Percentiles rank a stretch among this genome's conserved stretches.
Conservation (phyloP, 1,140 invertebrate genomes). For the Diachasma alloeum region DNA sequence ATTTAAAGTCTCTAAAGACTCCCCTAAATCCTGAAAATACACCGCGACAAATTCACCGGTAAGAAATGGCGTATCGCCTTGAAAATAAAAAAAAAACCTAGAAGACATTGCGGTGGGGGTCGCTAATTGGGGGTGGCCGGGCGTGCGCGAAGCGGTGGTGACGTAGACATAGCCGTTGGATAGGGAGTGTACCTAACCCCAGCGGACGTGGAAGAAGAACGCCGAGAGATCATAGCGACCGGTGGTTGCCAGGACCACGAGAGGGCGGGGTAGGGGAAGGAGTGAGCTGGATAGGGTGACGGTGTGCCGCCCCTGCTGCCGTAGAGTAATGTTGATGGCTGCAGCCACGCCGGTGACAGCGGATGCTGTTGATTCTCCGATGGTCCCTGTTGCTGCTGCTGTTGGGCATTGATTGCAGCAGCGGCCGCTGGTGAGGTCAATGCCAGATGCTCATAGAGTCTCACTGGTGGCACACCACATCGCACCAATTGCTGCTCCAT, state of each 20-base stretch:
- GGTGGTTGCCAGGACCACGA: conserved; percentile 61
- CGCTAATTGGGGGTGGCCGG: conserved; percentile 58
- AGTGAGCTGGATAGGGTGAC: conserved; percentile 45
- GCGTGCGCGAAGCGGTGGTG: conserved; percentile 50
- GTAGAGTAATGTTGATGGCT: conserved; percentile 49
- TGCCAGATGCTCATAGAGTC: conserved; percentile 61
- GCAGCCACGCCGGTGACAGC: conserved; percentile 42
- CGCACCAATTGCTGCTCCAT: conserved; percentile 64
- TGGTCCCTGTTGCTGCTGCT: conserved; percentile 42
- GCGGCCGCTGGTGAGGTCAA: conserved; percentile 49
- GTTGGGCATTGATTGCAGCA: conserved; percentile 39
- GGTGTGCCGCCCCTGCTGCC: conserved; percentile 47
- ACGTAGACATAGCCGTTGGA: conserved; percentile 49
- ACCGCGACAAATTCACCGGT: background rate
- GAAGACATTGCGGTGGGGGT: background rate
- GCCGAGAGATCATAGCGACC: conserved; percentile 55
- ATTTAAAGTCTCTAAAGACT: background rate
- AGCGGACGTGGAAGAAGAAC: conserved; percentile 53
- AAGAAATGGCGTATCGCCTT: conserved; percentile 9
- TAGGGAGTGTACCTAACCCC: conserved; percentile 59
- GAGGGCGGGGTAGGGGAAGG: conserved; percentile 54
- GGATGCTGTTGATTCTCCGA: conserved; percentile 39
- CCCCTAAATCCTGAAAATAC: background rate
- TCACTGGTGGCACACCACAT: conserved; percentile 59
- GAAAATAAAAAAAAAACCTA: background rate